Evolutionary conservation across 2,888 invertebrate species (phyloP), one percentile per base, ranked within the genome.

Genomic region (Gastracanthus pulcherrimus): DNA sequence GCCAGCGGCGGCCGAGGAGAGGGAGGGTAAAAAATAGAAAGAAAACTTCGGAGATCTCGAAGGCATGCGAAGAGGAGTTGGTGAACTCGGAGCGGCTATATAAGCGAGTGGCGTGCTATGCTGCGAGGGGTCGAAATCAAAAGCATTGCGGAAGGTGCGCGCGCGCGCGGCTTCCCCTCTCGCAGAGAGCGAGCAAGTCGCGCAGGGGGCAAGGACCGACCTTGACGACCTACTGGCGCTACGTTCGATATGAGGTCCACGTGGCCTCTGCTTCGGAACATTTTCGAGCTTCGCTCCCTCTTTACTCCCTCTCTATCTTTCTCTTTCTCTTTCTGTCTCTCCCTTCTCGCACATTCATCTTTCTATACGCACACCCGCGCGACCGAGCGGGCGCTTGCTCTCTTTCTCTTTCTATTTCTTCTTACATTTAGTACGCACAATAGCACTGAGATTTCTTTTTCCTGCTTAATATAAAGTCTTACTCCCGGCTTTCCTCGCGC

Each of bases 181-280:
- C 23, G 23, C 23, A 26, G 7, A 85, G n/a, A n/a, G n/a, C n/a
- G n/a, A n/a, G n/a, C n/a, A n/a, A n/a, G n/a, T n/a, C n/a, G 86
- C 83, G 81, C 79, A 87, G 86, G 88, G 89, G 88, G 87, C 89
- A 91, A 89, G 85, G 89, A 90, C 89, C 90, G 91, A 88, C 90
- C 90, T 91, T 90, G 89, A 89, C 90, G 88, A 87, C 84, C 71
- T 86, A 62, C 16, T 48, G 58, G 19, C 26, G 45, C n/a, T 75
- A 64, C 74, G 70, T 77, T 78, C 78, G 69, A 81, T 89, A 88
- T 86, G 83, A 87, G 85, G 82, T 85, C 86, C 89, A 86, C 87
- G 87, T 87, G 87, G 85, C 66, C 55, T 26, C 26, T 23, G 86
- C 80, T 81, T 75, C 76, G 79, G 23, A 77, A 51, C 69, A 31